Evolutionary conservation across 2,888 invertebrate genomes (phyloP), one percentile per base, ranked within the genome.

Genomic region (Athalia rosae): DNA sequence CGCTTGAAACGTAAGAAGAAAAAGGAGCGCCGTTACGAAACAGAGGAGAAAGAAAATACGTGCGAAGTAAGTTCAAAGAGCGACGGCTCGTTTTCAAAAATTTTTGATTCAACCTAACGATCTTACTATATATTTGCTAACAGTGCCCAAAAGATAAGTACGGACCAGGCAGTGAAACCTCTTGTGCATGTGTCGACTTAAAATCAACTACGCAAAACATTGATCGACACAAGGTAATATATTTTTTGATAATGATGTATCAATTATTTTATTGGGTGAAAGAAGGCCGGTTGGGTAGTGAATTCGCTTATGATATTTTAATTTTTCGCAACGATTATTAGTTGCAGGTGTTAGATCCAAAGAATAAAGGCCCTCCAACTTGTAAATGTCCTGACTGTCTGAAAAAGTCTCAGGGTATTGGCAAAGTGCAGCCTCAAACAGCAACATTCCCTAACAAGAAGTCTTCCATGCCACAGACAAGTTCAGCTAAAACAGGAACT

Each of bases 1-100:
- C 95, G 97, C 90, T 93, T 97, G 73, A 95, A 95, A 86, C 91
- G 92, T 80, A 90, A 90, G 85, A 95, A 95, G 94, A 94, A 94
- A 92, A 95, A 95, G 91, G 93, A 93, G 90, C 91, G 92, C 83
- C 85, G 92, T 86, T 87, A 91, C 87, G 90, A 92, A 88, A 84
- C 89, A 77, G 90, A 90, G 62, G 90, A 90, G 50, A 90, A 88
- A 78, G 90, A 91, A 83, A 89, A 90, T 82, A 84, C 89, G 73
- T 91, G 90, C 84, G 89, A 91, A 81, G 91, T 91, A 84, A 77
- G 85, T 80, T 45, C 13, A 5, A 63, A 1, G 7, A 4, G 9
- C n/a, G 11, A 4, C 48, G 0, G 15, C 7, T 61, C 13, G 2
- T 1, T 28, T 28, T 28, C 28, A 28, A 3, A 63, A 76, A 62